Evolutionary conservation across 2,113 vertebrate genomes (phyloP).

Genomic region (Gasterosteus aculeatus): DNA sequence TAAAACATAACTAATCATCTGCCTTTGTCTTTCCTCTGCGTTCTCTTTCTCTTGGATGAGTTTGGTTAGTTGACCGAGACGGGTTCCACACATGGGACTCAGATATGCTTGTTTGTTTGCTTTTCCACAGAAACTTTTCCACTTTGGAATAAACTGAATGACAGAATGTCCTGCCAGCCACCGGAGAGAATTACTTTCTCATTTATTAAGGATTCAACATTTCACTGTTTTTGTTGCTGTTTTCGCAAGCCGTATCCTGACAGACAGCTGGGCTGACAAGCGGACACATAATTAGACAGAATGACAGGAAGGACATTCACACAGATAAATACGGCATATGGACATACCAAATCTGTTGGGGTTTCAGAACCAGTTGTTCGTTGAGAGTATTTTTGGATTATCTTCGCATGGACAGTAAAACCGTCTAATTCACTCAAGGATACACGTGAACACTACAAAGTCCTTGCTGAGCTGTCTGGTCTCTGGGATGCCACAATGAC

Average conservation of each 20-base stretch:
- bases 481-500: slow-evolving; percentile 76
- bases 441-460: slow-evolving; percentile 60
- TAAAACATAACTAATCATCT: slow-evolving; percentile 27
- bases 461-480: slow-evolving; percentile 58
- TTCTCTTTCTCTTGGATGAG: slow-evolving; percentile 50
- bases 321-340: slow-evolving; percentile 32
- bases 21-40: neutral
- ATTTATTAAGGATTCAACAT: slow-evolving; percentile 39
- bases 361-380: slow-evolving; percentile 27
- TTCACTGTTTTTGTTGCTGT: slow-evolving; percentile 7
- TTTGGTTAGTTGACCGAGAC: slow-evolving; percentile 50
- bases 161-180: slow-evolving; percentile 43
- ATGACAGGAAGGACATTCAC: slow-evolving; percentile 24
- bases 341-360: slow-evolving; percentile 37
- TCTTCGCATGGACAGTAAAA: slow-evolving; percentile 55
- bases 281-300: slow-evolving; percentile 25
- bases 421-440: slow-evolving; percentile 64
- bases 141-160: slow-evolving; percentile 51
- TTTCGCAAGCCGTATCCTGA: neutral
- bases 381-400: slow-evolving; percentile 59
- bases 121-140: slow-evolving; percentile 57
- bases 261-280: neutral
- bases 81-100: slow-evolving; percentile 34
- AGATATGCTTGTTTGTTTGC: slow-evolving; percentile 18
- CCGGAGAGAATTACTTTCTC: slow-evolving; percentile 21